Conservation (phyloP, 2,888 invertebrate genomes). For the Muschampia plurimacula region DNA sequence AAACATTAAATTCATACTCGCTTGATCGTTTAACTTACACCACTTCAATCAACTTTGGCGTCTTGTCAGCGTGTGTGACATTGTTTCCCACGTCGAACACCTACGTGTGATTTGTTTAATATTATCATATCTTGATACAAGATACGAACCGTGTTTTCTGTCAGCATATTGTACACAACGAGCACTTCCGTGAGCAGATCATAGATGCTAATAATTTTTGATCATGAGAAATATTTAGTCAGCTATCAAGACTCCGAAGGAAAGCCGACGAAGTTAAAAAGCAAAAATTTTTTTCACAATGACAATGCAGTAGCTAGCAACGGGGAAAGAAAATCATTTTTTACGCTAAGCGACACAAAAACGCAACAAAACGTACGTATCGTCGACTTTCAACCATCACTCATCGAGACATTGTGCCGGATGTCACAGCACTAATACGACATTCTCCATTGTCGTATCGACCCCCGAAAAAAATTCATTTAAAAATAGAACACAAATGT, state of each 20-base stretch:
- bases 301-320: constrained; percentile 61
- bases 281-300: constrained; percentile 47
- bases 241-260: neutral
- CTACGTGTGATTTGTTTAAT: constrained; percentile 44
- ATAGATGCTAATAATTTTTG: constrained; percentile 21
- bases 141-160: constrained; percentile 26
- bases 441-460: constrained; percentile 53
- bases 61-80: constrained; percentile 65
- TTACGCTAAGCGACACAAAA: constrained; percentile 53
- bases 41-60: constrained; percentile 51
- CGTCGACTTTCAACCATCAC: constrained; percentile 62
- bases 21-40: constrained; percentile 45
- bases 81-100: constrained; percentile 52
- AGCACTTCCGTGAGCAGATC: constrained; percentile 30
- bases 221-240: constrained; percentile 9
- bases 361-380: constrained; percentile 48
- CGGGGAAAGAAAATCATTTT: constrained; percentile 42
- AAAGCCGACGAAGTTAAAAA: neutral
- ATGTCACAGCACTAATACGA: constrained; percentile 76
- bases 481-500: constrained; percentile 66
- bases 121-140: constrained; percentile 37
- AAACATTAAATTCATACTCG: constrained; percentile 16
- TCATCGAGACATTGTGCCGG: constrained; percentile 75
- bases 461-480: constrained; percentile 57
- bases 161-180: constrained; percentile 21